Evolutionary conservation across 2,888 invertebrate genomes (phyloP), one percentile per base, ranked within the genome.

Genomic region (Drosophila leonis): DNA sequence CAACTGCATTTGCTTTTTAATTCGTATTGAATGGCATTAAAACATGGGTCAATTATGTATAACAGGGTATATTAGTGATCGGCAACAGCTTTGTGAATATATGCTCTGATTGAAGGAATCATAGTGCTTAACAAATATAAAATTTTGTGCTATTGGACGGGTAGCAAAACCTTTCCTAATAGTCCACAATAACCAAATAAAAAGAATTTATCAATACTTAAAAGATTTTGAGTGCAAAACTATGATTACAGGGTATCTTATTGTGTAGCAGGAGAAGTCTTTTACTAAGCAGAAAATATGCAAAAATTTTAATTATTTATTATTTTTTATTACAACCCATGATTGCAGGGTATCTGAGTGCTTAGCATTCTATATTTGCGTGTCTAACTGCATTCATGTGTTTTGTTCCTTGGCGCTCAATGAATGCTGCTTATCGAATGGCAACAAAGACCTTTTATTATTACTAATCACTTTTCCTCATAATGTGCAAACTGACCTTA

Each of bases 401-500:
- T 9, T n/a, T 10, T 15, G 24, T 29, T 37, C 20, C 13, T 6
- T n/a, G 5, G 8, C 15, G 24, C 35, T 48, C 24, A 42, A 33
- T 60, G 35, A 39, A 31, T 55, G 41, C 8, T 0, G 4, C 27
- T 48, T 56, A 51, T 60, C 29, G 24, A 57, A 42, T 18, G 13
- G 10, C 27, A 52, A 71, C 59, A 72, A 51, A 65, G 65, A 65
- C 4, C 13, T 39, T 65, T 59, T 46, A 20, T 65, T 65, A 49
- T 41, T 35, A 44, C 37, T 60, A 54, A 55, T 51, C 49, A 31
- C 48, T 20, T 33, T 20, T 46, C 52, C 44, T 12, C 41, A 49
- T 13, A 46, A 72, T 55, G 18, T 39, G 18, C 39, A 35, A 62
- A 62, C 60, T 72, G 75, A 61, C 78, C 75, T 59, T 33, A 55